Base-by-base conservation (phyloP, 2,888 invertebrate species). In the Poecilobothrus nobilitatus region DNA sequence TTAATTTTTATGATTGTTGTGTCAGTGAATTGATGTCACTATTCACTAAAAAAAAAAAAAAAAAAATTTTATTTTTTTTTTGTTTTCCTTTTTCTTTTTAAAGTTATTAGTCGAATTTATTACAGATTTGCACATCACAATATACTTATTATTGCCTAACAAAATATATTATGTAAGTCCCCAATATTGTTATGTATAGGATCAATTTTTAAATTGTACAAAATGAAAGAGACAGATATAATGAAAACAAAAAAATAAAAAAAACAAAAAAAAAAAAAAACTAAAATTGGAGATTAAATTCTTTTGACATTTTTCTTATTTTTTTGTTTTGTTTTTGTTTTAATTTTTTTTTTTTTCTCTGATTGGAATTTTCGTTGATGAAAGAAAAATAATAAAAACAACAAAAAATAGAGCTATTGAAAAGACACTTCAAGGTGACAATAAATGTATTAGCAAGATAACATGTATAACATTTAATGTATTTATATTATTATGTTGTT, bases 101-200 rank as follows among this genome's bases (percentile, higher is more conserved):
- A 53, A 53, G 15, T 53, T 53, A 53, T 53, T 53, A 53, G 53
- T 53, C 53, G 53, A 53, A 53, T 53, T 53, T 53, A 53, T 53
- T 53, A 53, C 53, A 53, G n/a, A 53, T 53, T 53, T 53, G 53
- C 53, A 53, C 53, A 53, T 12, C 53, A 53, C 53, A 53, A 53
- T 53, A 53, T 15, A 53, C 18, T 6, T 53, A 18, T 37, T 53
- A 15, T 53, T 53, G 7, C 7, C 15, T 53, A 53, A 53, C 53
- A 18, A 18, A 53, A 18, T 53, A 2, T 37, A 53, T 53, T 53
- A 53, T 53, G 18, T 53, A 53, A 53, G 37, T 37, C 37, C 12
- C 5, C 27, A 27, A 27, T 37, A 12, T 37, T 37, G 4, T 37
- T 37, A 37, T 53, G 53, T 9, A 53, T 53, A 6, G 53, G 3